phyloP scores from a whole-genome alignment of 2,113 vertebrate genomes.

The Grammomys surdaster region DNA sequence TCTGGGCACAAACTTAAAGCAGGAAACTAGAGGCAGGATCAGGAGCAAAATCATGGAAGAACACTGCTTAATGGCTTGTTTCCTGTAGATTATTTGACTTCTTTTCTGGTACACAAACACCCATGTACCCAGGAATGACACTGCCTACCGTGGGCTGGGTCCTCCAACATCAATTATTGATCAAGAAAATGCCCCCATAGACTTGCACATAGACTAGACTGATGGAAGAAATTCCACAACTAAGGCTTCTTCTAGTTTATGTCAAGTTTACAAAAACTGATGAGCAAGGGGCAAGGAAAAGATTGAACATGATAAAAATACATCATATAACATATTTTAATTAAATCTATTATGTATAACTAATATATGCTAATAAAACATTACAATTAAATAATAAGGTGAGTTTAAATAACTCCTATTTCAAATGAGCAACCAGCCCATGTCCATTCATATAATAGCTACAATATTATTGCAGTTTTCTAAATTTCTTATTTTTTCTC shows the following conservation, averaged over 20 bases:
- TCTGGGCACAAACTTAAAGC: not conserved
- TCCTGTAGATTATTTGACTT: not conserved
- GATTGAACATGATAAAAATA: not conserved
- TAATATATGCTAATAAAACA: not conserved
- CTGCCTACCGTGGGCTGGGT: not conserved
- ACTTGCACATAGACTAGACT: not conserved
- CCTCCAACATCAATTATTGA: not conserved
- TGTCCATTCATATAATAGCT: constrained; percentile 41
- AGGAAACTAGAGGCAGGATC: not conserved
- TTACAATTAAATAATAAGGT: constrained; percentile 1
- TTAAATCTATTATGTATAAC: not conserved
- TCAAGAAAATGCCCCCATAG: not conserved
- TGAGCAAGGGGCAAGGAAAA: too few species aligned
- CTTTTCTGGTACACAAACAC: not conserved
- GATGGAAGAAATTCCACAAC: not conserved
- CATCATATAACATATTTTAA: not conserved
- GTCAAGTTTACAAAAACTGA: not conserved
- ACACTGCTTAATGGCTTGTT: not conserved
- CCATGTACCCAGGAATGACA: not conserved
- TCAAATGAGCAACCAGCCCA: constrained; percentile 35
- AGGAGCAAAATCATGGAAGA: not conserved
- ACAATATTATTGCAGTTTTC: not conserved
- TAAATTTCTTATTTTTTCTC: constrained; percentile 51
- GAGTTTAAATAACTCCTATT: constrained; percentile 8
- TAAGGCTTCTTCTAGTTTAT: not conserved